Evolutionary conservation across 2,888 invertebrate genomes (phyloP).

Genomic region (Eucera pruinosa): DNA sequence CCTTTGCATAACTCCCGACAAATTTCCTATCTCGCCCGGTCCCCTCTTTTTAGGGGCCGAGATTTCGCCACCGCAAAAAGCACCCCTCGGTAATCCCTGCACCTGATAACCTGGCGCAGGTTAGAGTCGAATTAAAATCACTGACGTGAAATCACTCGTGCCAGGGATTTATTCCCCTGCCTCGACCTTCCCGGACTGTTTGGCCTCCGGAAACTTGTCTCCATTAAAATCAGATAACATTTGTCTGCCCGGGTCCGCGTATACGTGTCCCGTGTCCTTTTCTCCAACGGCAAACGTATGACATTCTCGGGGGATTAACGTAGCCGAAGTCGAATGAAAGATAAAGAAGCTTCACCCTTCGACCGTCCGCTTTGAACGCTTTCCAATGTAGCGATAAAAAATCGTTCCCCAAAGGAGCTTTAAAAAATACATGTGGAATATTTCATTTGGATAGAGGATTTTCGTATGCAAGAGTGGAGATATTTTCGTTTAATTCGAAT

Average conservation of each 20-base stretch:
- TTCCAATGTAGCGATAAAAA: neutral
- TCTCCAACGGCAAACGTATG: slow-evolving; percentile 3
- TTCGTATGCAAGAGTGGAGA: too few relatives aligned
- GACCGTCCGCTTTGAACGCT: neutral
- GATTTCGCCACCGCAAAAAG: slow-evolving; percentile 49
- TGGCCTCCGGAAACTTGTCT: slow-evolving; percentile 37
- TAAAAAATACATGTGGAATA: too few relatives aligned
- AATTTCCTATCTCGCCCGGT: slow-evolving; percentile 46
- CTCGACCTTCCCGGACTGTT: slow-evolving; percentile 24
- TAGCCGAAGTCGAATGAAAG: slow-evolving; percentile 17
- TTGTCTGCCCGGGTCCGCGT: slow-evolving; percentile 15
- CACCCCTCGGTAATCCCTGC: slow-evolving; percentile 51
- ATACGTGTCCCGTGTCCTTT: slow-evolving; percentile 2
- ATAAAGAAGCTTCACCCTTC: neutral
- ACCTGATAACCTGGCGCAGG: slow-evolving; percentile 53
- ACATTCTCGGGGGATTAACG: slow-evolving; percentile 30
- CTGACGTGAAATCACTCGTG: slow-evolving; percentile 47
- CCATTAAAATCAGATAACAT: slow-evolving; percentile 56
- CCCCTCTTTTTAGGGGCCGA: slow-evolving; percentile 30
- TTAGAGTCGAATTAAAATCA: slow-evolving; percentile 63
- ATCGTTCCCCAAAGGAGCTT: too few relatives aligned
- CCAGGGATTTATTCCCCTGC: slow-evolving; percentile 21
- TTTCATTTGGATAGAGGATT: too few relatives aligned
- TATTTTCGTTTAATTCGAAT: too few relatives aligned
- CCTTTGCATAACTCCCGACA: slow-evolving; percentile 41